phyloP scores from a whole-genome alignment of 2,888 invertebrate species.

The Ypsolopha scabrella region DNA sequence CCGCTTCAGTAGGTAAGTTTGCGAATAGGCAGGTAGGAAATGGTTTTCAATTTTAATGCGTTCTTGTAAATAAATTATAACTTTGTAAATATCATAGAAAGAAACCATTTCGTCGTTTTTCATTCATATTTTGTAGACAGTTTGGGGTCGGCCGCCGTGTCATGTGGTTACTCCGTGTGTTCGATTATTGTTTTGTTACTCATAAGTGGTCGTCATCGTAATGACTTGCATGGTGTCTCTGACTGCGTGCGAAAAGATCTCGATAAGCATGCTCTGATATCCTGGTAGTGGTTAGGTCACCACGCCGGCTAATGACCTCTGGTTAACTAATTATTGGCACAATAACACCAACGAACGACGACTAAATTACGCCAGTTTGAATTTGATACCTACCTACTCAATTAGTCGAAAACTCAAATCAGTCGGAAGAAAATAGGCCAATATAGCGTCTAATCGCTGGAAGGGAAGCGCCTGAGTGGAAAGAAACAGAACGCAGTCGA shows the following conservation, averaged over 20 bases:
- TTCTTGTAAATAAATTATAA: too few relatives aligned
- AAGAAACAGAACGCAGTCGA: constrained; percentile 24
- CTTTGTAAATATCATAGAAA: too few relatives aligned
- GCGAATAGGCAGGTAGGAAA: too few relatives aligned
- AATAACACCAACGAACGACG: not conserved
- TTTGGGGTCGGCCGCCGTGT: not conserved
- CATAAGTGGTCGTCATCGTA: constrained; percentile 20
- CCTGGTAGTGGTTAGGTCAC: constrained; percentile 35
- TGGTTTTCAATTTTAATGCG: too few relatives aligned
- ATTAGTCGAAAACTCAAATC: constrained; percentile 17
- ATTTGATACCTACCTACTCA: not conserved
- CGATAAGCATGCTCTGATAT: constrained; percentile 26
- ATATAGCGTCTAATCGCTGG: constrained; percentile 18
- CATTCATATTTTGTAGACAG: not conserved
- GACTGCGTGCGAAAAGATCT: constrained; percentile 38
- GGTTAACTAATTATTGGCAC: constrained; percentile 25
- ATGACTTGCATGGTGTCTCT: constrained; percentile 25
- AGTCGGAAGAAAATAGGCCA: constrained; percentile 18
- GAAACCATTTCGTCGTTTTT: not conserved
- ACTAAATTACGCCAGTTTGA: not conserved
- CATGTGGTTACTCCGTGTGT: constrained; percentile 5
- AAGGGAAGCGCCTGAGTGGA: constrained; percentile 26
- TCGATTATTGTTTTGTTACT: constrained; percentile 16
- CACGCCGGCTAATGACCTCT: constrained; percentile 18
- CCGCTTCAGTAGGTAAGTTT: too few relatives aligned